Conservation (phyloP, 1,140 invertebrate species). For the Steinernema feltiae region DNA sequence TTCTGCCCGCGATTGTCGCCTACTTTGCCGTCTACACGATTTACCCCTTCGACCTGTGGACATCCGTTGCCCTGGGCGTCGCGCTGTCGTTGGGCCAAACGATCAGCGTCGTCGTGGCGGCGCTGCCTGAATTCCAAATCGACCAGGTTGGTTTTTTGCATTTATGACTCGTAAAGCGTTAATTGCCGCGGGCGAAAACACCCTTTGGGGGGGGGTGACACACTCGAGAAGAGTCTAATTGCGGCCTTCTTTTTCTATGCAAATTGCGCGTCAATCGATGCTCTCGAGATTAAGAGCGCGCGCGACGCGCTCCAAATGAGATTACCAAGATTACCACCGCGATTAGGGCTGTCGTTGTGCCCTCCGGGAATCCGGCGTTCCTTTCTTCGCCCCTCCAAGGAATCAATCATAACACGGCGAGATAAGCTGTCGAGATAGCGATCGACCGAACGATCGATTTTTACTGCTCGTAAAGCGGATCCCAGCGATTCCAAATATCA, state of each 20-base stretch:
- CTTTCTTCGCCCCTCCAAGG: background rate
- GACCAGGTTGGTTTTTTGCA: background rate
- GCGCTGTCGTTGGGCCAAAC: background rate
- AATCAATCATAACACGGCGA: slow-evolving; percentile 2
- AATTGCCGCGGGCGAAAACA: background rate
- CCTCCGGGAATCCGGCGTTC: background rate
- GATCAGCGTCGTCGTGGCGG: background rate
- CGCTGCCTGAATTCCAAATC: background rate
- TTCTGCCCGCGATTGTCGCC: background rate
- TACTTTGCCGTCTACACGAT: slow-evolving; percentile 9
- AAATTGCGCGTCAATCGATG: slow-evolving; percentile 12
- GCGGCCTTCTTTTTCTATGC: background rate
- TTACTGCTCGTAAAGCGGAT: background rate
- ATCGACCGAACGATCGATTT: background rate
- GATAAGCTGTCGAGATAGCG: slow-evolving; percentile 1
- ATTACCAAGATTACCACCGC: slow-evolving; percentile 11
- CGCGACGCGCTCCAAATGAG: slow-evolving; percentile 2
- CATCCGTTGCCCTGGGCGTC: background rate
- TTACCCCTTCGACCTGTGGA: background rate
- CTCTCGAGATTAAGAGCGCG: slow-evolving; percentile 2
- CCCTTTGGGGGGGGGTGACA: too few species aligned
- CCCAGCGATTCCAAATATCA: slow-evolving; percentile 8
- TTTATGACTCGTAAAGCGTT: too few species aligned
- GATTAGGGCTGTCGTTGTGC: background rate
- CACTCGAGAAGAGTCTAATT: background rate